These are phyloP conservation scores for Tricholaema leucomelas DNA, from an alignment of 2,113 vertebrate genomes.

Conservation along the genomic window DNA sequence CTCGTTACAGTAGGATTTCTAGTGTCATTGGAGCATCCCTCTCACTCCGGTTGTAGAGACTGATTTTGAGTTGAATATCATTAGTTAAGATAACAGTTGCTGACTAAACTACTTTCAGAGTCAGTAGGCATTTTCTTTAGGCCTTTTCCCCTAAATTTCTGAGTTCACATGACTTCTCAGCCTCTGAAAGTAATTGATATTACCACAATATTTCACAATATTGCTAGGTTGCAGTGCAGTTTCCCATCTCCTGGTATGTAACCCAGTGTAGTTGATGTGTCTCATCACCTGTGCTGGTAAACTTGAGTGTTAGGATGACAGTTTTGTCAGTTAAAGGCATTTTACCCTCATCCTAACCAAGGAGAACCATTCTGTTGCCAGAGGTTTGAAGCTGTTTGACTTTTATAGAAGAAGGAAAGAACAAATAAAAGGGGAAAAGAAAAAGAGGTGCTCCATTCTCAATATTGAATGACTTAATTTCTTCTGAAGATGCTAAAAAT, in stretches of 20 bases:
- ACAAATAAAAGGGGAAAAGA: not conserved
- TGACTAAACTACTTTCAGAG: not conserved
- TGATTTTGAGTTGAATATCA: not conserved
- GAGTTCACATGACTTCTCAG: not conserved
- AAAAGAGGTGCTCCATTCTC: not conserved
- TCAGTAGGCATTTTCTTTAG: not conserved
- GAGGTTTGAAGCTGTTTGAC: not conserved
- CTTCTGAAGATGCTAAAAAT: not conserved
- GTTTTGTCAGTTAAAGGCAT: not conserved
- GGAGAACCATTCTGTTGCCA: not conserved
- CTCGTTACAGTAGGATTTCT: not conserved
- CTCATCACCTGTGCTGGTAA: not conserved
- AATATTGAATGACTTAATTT: not conserved
- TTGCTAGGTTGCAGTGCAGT: not conserved
- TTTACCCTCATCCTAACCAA: not conserved
- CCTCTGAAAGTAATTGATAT: not conserved
- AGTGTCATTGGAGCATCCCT: not conserved
- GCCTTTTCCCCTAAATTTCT: not conserved
- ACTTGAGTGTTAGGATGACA: not conserved
- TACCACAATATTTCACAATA: not conserved
- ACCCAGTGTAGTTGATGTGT: not conserved
- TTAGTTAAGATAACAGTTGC: not conserved
- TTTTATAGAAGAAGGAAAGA: not conserved
- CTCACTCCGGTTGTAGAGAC: not conserved
- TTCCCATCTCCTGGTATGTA: accelerated